Conservation (phyloP, 2,888 invertebrate species). For the Diarsia mendica region DNA sequence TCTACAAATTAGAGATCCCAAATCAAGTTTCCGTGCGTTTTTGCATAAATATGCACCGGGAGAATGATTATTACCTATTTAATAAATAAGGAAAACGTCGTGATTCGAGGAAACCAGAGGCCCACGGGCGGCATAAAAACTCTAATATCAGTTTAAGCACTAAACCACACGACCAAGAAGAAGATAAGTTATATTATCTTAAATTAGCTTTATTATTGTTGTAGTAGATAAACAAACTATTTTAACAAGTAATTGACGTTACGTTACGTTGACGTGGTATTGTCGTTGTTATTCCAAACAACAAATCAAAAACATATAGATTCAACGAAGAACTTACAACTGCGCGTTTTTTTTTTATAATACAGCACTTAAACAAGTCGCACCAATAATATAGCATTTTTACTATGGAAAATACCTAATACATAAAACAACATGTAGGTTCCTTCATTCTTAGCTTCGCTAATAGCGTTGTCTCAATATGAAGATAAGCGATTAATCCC, state of each 20-base stretch:
- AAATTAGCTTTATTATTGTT: not conserved
- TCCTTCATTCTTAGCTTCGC: constrained; percentile 3
- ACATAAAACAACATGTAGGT: not conserved
- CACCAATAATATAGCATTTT: not conserved
- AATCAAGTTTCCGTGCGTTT: not conserved
- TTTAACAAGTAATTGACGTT: too few species aligned
- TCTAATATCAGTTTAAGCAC: too few species aligned
- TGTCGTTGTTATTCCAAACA: not conserved
- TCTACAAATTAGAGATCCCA: not conserved
- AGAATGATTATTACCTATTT: not conserved
- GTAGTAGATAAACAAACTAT: not conserved
- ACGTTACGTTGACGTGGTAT: too few species aligned
- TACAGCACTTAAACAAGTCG: not conserved
- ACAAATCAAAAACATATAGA: not conserved
- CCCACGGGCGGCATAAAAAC: too few species aligned
- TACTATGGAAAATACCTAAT: not conserved
- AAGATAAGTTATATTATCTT: too few species aligned
- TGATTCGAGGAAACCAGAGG: too few species aligned
- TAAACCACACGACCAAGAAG: too few species aligned
- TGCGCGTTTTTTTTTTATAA: not conserved
- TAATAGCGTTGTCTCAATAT: constrained; percentile 12
- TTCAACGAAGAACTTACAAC: not conserved
- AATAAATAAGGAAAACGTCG: not conserved
- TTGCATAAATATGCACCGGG: not conserved
- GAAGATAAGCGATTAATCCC: constrained; percentile 30